Evolutionary conservation across 2,113 vertebrate species (phyloP).

Genomic region (Nestor notabilis): DNA sequence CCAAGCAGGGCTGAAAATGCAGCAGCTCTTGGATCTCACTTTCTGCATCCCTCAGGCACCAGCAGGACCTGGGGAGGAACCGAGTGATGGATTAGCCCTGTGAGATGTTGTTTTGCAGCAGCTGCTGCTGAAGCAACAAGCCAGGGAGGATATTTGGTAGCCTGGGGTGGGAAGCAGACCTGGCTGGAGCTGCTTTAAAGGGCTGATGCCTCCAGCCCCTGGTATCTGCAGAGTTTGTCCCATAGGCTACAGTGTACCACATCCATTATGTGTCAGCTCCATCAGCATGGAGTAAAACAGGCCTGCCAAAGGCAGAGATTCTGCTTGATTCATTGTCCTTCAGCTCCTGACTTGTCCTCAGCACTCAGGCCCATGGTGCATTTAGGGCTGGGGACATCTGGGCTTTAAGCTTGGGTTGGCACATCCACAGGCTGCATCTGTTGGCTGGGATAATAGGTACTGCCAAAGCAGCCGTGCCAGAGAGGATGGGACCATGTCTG

Average conservation of each 20-base stretch:
- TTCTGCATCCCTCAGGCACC: neutral
- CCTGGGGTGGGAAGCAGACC: neutral
- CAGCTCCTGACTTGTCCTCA: neutral
- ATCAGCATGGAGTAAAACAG: neutral
- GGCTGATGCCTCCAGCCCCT: neutral
- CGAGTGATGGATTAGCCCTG: accelerated
- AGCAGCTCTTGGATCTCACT: neutral
- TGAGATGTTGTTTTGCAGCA: neutral
- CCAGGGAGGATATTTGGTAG: neutral
- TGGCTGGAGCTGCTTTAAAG: neutral
- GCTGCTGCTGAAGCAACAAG: neutral
- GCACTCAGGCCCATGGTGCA: no score
- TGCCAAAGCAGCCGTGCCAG: neutral
- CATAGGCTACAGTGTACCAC: accelerated
- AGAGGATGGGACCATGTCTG: neutral
- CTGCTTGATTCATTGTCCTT: neutral
- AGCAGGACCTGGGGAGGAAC: neutral
- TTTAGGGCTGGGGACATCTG: neutral
- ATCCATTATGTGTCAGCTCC: neutral
- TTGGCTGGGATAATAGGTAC: neutral
- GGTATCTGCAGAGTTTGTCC: neutral
- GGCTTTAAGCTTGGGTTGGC: neutral
- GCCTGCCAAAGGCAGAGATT: neutral
- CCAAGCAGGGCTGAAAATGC: neutral
- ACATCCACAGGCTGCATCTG: neutral